Base-by-base conservation (phyloP, 2,113 vertebrate genomes). In the Hippocampus mohnikei region DNA sequence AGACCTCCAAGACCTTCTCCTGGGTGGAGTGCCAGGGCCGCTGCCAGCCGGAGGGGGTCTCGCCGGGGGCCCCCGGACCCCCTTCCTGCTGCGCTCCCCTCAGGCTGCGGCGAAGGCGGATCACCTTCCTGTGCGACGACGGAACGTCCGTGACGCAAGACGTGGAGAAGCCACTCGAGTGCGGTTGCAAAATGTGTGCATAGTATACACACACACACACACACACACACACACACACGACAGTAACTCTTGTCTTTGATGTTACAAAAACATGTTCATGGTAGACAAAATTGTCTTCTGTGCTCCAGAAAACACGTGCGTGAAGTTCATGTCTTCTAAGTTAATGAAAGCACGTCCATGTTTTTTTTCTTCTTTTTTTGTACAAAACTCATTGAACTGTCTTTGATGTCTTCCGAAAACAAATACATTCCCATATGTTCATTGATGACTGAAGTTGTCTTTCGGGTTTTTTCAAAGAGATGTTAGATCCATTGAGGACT, bases 91-190 rank as follows among this genome's bases (percentile, higher is more conserved):
- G 95, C 81, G 88, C 77, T 53, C 94, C 93, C 23, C 91, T 94
- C 83, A 90, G 94, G 83, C 88, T 94, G 73, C 93, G 95, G 66
- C 94, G 96, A 85, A 90, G 96, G 81, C 95, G 94, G 80, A 92
- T 96, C 8, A 84, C 93, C 78, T 98, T 98, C 0, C 93, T 97
- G 82, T 98, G 97, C 89, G 95, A 96, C 75, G 96, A 98, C 0
- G 97, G 96, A 3, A 95, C 94, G 0, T 95, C 95, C 25, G 95
- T 98, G 8, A 93, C 93, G 6, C 95, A 97, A 88, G 95, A 98
- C 75, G 95, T 98, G 89, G 96, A 98, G 91, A 98, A 96, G 82
- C 94, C 95, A 48, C 94, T 94, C 90, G 95, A 96, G 81, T 98
- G 97, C 0, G 95, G 96, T 90, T 99, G 97, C 77, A 93, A 93